These are phyloP conservation scores for Cyclophora punctaria DNA, from an alignment of 2,888 invertebrate genomes.

Conservation along the genomic window DNA sequence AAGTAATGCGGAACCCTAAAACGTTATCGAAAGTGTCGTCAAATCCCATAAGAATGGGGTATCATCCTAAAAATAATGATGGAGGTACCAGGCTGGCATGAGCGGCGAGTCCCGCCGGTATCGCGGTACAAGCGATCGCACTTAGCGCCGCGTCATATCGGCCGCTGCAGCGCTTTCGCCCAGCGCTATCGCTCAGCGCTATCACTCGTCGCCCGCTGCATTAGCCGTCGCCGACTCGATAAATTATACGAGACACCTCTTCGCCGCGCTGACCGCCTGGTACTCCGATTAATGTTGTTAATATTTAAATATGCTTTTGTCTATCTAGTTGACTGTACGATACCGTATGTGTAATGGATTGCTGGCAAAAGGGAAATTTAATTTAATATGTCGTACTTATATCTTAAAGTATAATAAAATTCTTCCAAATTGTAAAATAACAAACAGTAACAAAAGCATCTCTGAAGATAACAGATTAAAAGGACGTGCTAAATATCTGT, in stretches of 20 bases:
- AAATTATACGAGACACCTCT: slow-evolving; percentile 60
- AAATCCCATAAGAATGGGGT: slow-evolving; percentile 10
- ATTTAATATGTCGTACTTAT: too few relatives aligned
- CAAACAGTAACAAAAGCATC: too few relatives aligned
- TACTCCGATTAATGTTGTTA: slow-evolving; percentile 43
- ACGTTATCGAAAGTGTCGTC: slow-evolving; percentile 7
- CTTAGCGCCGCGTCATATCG: slow-evolving; percentile 65
- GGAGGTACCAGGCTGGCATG: slow-evolving; percentile 41
- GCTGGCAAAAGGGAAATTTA: too few relatives aligned
- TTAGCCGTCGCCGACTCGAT: slow-evolving; percentile 65
- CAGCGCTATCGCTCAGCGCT: slow-evolving; percentile 32
- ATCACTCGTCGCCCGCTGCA: slow-evolving; percentile 50
- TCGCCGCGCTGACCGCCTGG: slow-evolving; percentile 47
- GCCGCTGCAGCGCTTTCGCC: slow-evolving; percentile 61
- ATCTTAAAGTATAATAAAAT: too few relatives aligned
- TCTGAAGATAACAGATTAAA: too few relatives aligned
- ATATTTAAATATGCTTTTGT: slow-evolving; percentile 34
- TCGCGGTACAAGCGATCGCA: slow-evolving; percentile 71
- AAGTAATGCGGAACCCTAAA: too few relatives aligned
- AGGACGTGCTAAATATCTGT: too few relatives aligned
- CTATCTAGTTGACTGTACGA: slow-evolving; percentile 15
- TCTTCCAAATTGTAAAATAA: too few relatives aligned
- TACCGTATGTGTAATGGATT: too few relatives aligned
- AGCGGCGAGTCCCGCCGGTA: slow-evolving; percentile 52
- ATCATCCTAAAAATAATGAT: slow-evolving; percentile 39